Evolutionary conservation across 2,113 vertebrate genomes (phyloP), one percentile per base, ranked within the genome.

Genomic region (Urocitellus parryii): DNA sequence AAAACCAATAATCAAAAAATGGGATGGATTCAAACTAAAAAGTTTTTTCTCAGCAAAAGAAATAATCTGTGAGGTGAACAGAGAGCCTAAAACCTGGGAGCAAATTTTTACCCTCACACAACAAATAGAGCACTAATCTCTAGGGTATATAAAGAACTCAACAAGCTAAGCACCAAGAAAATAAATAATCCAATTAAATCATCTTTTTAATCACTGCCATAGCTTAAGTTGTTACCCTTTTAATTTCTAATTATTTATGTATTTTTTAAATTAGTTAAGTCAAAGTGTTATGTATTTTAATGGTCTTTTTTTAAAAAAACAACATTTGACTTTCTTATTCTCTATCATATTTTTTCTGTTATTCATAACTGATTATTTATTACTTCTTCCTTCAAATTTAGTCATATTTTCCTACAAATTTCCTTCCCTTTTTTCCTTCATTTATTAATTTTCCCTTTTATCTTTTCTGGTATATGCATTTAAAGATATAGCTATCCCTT

Each of bases 391-490:
- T 91, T 81, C 29, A 76, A 74, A 56, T 81, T 80, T 90, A 67
- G 85, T 77, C 48, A 78, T 76, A 58, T 89, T 81, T 94, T 80
- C 81, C 27, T 86, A 86, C 45, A 29, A 86, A 48, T 53, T 93
- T 89, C 56, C 56, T 51, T 86, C 80, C 37, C 34, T 37, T 76
- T 85, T 39, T 61, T 17, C 48, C 32, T 87, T 77, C 58, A 56
- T 74, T 86, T 85, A 67, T 90, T 90, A 84, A 89, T 65, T 90
- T 80, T 81, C 91, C 14, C 58, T 65, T 67, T 83, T 95, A 27
- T 90, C 48, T 93, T 85, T 80, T 74, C 37, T 96, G 61, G 45
- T 45, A 22, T 34, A 80, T 79, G 51, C 9, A 81, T 58, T 87
- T 67, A 68, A 13, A n/a, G 18, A 68, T 86, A 56, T 74, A 90